Conservation (phyloP, 2,113 vertebrate genomes). For the Phylloscopus trochilus region DNA sequence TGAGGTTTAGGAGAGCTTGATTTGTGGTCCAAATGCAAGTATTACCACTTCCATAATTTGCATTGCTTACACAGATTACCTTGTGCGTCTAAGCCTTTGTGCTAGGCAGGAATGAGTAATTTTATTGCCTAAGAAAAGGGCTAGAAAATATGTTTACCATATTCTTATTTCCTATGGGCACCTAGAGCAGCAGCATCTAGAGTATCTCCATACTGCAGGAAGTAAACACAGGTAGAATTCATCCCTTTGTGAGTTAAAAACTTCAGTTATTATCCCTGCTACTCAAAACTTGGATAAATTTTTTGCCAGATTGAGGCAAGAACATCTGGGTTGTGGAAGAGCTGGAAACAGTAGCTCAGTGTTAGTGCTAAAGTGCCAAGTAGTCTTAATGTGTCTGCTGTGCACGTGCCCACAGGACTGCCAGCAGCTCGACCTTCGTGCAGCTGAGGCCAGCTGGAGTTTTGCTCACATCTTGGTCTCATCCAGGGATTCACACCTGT, state of each 20-base stretch:
- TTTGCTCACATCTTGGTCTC: background rate
- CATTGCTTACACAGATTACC: background rate
- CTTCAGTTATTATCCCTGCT: background rate
- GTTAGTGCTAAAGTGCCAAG: background rate
- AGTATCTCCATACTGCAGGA: background rate
- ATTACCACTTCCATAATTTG: background rate
- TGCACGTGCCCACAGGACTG: background rate
- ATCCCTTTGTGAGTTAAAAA: background rate
- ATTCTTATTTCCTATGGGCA: background rate
- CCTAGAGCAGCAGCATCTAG: background rate
- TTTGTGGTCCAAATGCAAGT: background rate
- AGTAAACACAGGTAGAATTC: background rate
- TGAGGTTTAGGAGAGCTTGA: background rate
- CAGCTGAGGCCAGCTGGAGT: background rate
- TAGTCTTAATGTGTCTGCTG: background rate
- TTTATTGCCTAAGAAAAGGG: background rate
- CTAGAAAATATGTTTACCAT: background rate
- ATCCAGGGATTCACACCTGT: background rate
- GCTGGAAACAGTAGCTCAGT: background rate
- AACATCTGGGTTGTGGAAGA: background rate
- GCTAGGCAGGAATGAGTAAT: background rate
- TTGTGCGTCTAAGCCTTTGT: background rate
- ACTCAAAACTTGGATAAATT: background rate
- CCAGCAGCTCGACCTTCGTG: fast-evolving
- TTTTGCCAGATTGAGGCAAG: background rate